A percentile compares a stretch with the other conserved stretches of the same genome.
Evolutionary conservation across 1,140 invertebrate genomes (phyloP).

Genomic region (Sycobia sp.): DNA sequence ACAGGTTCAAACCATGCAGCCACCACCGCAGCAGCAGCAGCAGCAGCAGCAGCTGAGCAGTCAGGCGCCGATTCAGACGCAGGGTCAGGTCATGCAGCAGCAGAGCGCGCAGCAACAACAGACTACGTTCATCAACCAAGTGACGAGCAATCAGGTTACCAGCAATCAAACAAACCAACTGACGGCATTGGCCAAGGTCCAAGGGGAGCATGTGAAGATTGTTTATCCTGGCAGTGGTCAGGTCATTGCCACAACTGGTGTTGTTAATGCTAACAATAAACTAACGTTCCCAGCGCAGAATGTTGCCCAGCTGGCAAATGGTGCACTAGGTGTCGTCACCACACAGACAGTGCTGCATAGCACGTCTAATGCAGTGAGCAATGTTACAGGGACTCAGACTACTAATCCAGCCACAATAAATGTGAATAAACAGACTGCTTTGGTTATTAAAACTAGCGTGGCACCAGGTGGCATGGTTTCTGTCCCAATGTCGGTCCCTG

Average conservation of each 20-base stretch:
- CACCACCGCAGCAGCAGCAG: slow-evolving; percentile 64
- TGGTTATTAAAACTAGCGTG: slow-evolving; percentile 72
- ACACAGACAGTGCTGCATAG: slow-evolving; percentile 49
- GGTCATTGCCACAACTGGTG: slow-evolving; percentile 48
- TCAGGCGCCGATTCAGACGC: slow-evolving; percentile 37
- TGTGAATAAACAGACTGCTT: slow-evolving; percentile 66
- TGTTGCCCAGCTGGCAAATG: slow-evolving; percentile 52
- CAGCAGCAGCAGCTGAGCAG: background rate
- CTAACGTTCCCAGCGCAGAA: slow-evolving; percentile 25
- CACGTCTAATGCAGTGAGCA: slow-evolving; percentile 48
- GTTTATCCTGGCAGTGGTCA: slow-evolving; percentile 58
- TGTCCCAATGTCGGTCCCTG: slow-evolving; percentile 72
- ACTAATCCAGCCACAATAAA: slow-evolving; percentile 43
- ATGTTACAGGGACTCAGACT: slow-evolving; percentile 28
- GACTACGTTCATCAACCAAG: slow-evolving; percentile 57
- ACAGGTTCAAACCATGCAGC: slow-evolving; percentile 44
- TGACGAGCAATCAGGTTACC: slow-evolving; percentile 52
- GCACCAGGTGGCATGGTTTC: slow-evolving; percentile 69
- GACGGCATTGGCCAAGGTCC: slow-evolving; percentile 23
- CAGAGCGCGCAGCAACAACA: slow-evolving; percentile 38
- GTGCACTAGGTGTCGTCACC: slow-evolving; percentile 52
- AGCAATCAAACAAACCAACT: slow-evolving; percentile 46
- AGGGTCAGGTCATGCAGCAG: slow-evolving; percentile 46
- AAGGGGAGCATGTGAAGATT: slow-evolving; percentile 58
- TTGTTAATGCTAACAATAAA: slow-evolving; percentile 31